phyloP scores from a whole-genome alignment of 2,888 invertebrate genomes.

The Gonocerus acuteangulatus region DNA sequence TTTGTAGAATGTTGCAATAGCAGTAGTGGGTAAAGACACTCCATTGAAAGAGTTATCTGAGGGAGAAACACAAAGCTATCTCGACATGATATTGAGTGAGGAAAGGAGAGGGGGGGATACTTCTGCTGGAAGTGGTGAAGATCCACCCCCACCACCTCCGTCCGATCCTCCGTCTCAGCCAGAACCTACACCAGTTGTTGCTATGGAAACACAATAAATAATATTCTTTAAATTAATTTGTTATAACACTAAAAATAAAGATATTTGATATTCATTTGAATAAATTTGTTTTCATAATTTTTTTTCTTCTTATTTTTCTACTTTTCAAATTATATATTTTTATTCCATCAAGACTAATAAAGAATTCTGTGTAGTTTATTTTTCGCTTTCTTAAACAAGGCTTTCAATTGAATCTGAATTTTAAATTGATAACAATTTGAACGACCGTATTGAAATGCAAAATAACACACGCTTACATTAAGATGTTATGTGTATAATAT shows the following conservation, averaged over 20 bases:
- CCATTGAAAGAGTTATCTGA: conserved; percentile 75
- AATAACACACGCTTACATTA: too few relatives aligned
- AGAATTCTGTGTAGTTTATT: too few relatives aligned
- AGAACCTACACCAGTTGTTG: conserved; percentile 13
- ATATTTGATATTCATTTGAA: not conserved
- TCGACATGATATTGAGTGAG: conserved; percentile 53
- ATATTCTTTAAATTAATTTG: not conserved
- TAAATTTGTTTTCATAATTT: not conserved
- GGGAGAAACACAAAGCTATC: conserved; percentile 55
- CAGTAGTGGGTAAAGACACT: conserved; percentile 78
- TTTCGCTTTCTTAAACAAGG: too few relatives aligned
- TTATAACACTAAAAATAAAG: not conserved
- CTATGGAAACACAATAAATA: conserved; percentile 22
- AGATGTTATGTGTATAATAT: too few relatives aligned
- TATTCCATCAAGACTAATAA: too few relatives aligned
- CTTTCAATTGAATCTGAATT: too few relatives aligned
- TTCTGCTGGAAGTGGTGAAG: not conserved
- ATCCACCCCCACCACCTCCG: conserved; percentile 7
- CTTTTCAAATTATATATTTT: too few relatives aligned
- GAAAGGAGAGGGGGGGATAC: conserved; percentile 44
- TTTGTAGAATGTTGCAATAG: conserved; percentile 82
- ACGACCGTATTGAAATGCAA: too few relatives aligned
- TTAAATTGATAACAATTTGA: too few relatives aligned
- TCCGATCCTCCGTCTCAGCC: conserved; percentile 13
- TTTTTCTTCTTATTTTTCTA: too few relatives aligned